Conservation (phyloP, 1,140 invertebrate genomes). For the Trachymyrmex cornetzi region DNA sequence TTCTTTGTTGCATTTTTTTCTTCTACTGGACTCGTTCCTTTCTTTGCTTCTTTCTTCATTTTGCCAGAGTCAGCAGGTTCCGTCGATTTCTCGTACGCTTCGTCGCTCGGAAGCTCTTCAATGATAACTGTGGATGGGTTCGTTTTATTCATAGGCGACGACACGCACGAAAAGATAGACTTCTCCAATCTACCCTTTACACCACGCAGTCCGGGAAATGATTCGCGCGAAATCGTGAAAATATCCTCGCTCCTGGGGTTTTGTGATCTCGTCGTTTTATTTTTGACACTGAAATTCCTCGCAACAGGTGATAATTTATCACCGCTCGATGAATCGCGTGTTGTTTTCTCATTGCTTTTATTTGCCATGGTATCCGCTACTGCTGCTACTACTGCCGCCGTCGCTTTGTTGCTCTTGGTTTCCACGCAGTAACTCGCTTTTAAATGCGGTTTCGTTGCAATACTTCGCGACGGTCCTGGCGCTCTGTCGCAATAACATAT, state of each 20-base stretch:
- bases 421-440: slow-evolving; percentile 74
- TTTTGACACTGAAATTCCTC: slow-evolving; percentile 23
- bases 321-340: slow-evolving; percentile 34
- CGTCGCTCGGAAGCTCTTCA: slow-evolving; percentile 73
- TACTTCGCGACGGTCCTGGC: slow-evolving; percentile 72
- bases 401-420: slow-evolving; percentile 37
- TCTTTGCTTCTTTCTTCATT: not conserved
- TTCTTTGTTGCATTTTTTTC: not conserved
- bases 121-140: slow-evolving; percentile 71
- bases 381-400: not conserved
- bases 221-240: slow-evolving; percentile 31
- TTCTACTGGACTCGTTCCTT: not conserved
- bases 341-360: slow-evolving; percentile 44
- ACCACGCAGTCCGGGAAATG: not conserved
- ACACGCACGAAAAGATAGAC: slow-evolving; percentile 70
- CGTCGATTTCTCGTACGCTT: not conserved
- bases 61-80: not conserved
- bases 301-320: slow-evolving; percentile 63
- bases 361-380: slow-evolving; percentile 12
- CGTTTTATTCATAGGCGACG: not conserved
- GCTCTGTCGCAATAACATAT: slow-evolving; percentile 78
- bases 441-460: slow-evolving; percentile 72
- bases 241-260: slow-evolving; percentile 25
- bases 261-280: slow-evolving; percentile 33
- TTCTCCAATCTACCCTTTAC: slow-evolving; percentile 24